Evolutionary conservation across 2,888 invertebrate species (phyloP), one percentile per base, ranked within the genome.

Genomic region (Drosophila anomalipes): DNA sequence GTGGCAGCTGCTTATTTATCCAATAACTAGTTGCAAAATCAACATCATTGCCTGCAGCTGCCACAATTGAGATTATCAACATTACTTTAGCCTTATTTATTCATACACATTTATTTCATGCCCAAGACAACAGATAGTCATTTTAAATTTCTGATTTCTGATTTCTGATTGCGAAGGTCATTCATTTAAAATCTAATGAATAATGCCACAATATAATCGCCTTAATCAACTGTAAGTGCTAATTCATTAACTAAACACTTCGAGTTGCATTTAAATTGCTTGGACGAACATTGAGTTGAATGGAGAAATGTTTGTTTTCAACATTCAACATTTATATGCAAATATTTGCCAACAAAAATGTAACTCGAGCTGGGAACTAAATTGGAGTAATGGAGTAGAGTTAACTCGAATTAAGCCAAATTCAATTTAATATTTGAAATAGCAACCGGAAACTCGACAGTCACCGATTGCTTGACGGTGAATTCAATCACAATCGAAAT

Each of bases 1-100:
- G 70, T 32, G 63, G 61, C 80, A 76, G 56, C 51, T 58, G 80
- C 39, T 51, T 60, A 77, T 77, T 79, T 81, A 77, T 81, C 65
- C 63, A 41, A 41, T 68, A 63, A 72, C 51, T 57, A 65, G 37
- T 58, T 67, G 66, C 63, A 64, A 44, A 51, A 57, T 51, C 49
- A 53, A 37, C 28, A 56, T 22, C 22, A 37, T 9, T 6, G 63
- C 64, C 67, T 57, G 56, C 39, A 63, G 71, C 62, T 49, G 66
- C 51, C 60, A 56, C 70, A 80, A 77, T 70, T 61, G 56, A 67
- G 61, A 66, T 64, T 22, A 83, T 72, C 67, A 80, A 70, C 65
- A 80, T 74, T 67, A 51, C 58, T 53, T 14, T 39, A 35, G 56
- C 51, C 35, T 71, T 73, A 67, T 77, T 80, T 75, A 80, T 54